Percentiles rank a stretch among this genome's conserved stretches.
Conservation (phyloP, 2,113 vertebrate genomes). For the Arenaria interpres region DNA sequence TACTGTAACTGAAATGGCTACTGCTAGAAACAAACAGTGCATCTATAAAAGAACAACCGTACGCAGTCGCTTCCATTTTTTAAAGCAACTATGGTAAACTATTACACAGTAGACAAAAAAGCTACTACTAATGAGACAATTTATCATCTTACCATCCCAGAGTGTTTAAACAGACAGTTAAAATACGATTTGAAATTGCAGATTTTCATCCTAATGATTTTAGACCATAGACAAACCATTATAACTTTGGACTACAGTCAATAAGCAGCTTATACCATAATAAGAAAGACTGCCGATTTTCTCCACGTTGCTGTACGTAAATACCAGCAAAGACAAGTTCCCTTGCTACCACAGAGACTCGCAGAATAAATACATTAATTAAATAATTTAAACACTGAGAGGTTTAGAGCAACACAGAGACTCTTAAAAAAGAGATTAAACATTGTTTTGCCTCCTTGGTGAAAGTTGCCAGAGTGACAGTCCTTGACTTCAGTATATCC, state of each 20-base stretch:
- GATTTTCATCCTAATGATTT: conserved; percentile 30
- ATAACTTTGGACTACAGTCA: background rate
- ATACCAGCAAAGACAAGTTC: conserved; percentile 3
- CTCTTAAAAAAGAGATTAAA: conserved; percentile 33
- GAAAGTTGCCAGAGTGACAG: conserved; percentile 42
- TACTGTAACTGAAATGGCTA: background rate
- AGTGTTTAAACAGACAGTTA: background rate
- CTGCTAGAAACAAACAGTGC: background rate
- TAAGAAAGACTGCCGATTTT: background rate
- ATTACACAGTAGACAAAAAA: background rate
- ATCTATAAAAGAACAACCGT: rapidly evolving
- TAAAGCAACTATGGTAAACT: background rate
- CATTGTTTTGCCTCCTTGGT: conserved; percentile 22
- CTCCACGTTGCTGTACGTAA: background rate
- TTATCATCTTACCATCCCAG: background rate
- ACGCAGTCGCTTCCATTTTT: background rate
- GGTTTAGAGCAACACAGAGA: background rate
- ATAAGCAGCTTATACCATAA: background rate
- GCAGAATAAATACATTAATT: conserved; percentile 54
- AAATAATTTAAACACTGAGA: conserved; percentile 48
- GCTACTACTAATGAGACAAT: background rate
- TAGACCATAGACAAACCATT: background rate
- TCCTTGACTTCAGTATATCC: conserved; percentile 29
- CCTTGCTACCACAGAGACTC: background rate
- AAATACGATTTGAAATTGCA: background rate